Evolutionary conservation across 2,888 invertebrate species (phyloP).

Genomic region (Sceliomorpha sp.): DNA sequence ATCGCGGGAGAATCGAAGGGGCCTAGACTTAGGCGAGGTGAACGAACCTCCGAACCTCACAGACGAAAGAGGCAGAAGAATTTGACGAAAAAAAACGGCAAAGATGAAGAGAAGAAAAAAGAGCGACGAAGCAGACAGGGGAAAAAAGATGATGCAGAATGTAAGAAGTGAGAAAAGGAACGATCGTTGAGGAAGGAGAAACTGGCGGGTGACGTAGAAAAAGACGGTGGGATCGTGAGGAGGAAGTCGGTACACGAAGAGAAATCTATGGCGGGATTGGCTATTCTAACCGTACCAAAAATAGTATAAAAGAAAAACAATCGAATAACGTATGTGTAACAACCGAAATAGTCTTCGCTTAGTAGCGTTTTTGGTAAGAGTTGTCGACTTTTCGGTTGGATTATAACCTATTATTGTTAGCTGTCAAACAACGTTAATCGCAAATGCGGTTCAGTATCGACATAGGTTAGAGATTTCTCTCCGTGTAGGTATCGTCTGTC

Average conservation of each 20-base stretch:
- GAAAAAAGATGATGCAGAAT: conserved; percentile 32
- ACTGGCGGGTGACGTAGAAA: conserved; percentile 53
- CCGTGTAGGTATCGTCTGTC: conserved; percentile 34
- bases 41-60: conserved; percentile 78
- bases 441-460: too few species aligned
- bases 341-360: too few species aligned
- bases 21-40: conserved; percentile 73
- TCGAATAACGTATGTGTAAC: too few species aligned
- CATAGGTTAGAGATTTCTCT: too few species aligned
- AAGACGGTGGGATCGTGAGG: conserved; percentile 47
- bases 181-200: conserved; percentile 40
- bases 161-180: conserved; percentile 44
- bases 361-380: too few species aligned
- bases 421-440: too few species aligned
- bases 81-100: conserved; percentile 46
- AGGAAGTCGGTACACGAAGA: conserved; percentile 43
- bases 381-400: too few species aligned
- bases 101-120: conserved; percentile 44
- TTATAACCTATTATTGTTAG: too few species aligned
- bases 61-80: conserved; percentile 59
- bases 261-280: too few species aligned
- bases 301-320: too few species aligned
- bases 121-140: conserved; percentile 34
- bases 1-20: conserved; percentile 35
- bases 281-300: too few species aligned